phyloP scores from a whole-genome alignment of 2,113 vertebrate species.

The Pleuronectes platessa region DNA sequence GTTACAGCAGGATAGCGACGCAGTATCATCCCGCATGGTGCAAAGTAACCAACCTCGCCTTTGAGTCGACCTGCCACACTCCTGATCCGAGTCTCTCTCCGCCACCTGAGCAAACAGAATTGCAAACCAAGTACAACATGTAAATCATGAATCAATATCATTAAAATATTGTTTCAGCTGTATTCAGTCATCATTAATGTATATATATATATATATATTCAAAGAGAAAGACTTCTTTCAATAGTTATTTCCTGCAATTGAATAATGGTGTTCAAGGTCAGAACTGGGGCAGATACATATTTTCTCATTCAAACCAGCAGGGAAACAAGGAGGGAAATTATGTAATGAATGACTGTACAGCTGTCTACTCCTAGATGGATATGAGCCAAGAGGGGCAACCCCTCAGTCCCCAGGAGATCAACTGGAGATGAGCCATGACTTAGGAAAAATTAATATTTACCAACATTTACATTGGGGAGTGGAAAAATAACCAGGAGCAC shows the following conservation, averaged over 20 bases:
- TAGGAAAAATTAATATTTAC: slow-evolving; percentile 5
- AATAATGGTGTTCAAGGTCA: no score
- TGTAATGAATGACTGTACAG: background rate
- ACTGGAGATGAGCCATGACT: slow-evolving; percentile 47
- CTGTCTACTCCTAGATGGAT: slow-evolving; percentile 23
- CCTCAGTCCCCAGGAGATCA: slow-evolving; percentile 34
- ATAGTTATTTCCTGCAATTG: no score
- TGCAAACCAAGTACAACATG: background rate
- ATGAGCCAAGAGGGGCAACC: slow-evolving; percentile 25
- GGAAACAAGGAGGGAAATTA: background rate
- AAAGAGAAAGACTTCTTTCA: no score
- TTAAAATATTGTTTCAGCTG: background rate
- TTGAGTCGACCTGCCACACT: slow-evolving; percentile 89
- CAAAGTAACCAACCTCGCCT: slow-evolving; percentile 93
- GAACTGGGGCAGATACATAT: no score
- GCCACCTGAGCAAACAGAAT: slow-evolving; percentile 85
- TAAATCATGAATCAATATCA: background rate
- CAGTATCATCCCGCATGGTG: slow-evolving; percentile 96
- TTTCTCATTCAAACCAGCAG: no score
- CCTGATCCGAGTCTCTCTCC: slow-evolving; percentile 92
- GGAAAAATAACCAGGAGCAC: background rate
- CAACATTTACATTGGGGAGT: background rate
- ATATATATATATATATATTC: slow-evolving; percentile 4
- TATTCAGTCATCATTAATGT: background rate
- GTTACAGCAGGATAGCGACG: slow-evolving; percentile 94